These are phyloP conservation scores for Rhea pennata DNA, from an alignment of 2,113 vertebrate genomes.

Conservation along the genomic window DNA sequence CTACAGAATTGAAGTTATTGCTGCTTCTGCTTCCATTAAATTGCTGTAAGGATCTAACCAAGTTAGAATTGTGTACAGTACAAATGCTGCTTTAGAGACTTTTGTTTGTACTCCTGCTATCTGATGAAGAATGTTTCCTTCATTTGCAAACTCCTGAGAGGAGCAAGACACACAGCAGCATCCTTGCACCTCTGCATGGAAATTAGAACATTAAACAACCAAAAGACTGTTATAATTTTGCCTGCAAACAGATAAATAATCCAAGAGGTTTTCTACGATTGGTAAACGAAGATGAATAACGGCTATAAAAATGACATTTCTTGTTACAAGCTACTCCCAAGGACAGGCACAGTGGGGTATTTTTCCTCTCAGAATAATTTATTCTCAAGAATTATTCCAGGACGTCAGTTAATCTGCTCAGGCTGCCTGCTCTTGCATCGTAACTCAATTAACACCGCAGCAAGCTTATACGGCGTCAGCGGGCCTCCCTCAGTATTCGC, in stretches of 20 bases:
- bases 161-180: too few relatives aligned
- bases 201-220: background rate
- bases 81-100: background rate
- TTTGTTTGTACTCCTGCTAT: rapidly evolving
- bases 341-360: background rate
- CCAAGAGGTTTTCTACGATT: background rate
- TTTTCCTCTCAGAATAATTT: too few relatives aligned
- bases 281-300: background rate
- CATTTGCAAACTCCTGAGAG: background rate
- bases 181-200: rapidly evolving
- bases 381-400: background rate
- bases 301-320: too few relatives aligned
- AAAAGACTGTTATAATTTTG: background rate
- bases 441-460: rapidly evolving
- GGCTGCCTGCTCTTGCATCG: background rate
- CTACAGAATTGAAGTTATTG: background rate
- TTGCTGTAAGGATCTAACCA: rapidly evolving
- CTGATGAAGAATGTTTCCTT: too few relatives aligned
- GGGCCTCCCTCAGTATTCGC: rapidly evolving
- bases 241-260: background rate
- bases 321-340: too few relatives aligned
- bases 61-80: rapidly evolving
- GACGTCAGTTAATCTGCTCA: too few relatives aligned
- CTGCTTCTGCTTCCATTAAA: background rate
- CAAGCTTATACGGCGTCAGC: rapidly evolving